These are phyloP conservation scores for Lamprologus lemairii DNA, from an alignment of 2,113 vertebrate species.

Conservation along the genomic window DNA sequence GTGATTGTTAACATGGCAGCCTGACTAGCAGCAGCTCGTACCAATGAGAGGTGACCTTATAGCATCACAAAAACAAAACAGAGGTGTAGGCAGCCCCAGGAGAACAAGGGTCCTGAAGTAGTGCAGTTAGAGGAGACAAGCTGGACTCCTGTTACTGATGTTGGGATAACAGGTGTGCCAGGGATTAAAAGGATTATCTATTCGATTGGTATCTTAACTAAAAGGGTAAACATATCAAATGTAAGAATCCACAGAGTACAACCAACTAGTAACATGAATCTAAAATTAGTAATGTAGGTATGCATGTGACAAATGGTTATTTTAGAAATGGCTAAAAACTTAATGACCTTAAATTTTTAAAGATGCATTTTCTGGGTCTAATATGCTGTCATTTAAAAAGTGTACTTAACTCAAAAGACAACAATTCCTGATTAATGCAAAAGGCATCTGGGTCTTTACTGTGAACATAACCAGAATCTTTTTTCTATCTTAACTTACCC, in stretches of 20 bases:
- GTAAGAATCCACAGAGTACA: not conserved
- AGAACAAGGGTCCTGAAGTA: not conserved
- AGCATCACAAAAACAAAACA: not conserved
- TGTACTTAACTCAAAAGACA: not conserved
- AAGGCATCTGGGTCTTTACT: not conserved
- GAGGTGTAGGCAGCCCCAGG: not conserved
- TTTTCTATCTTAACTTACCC: not conserved
- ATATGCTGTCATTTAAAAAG: not conserved
- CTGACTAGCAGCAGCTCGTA: slow-evolving; percentile 5
- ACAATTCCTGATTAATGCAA: not conserved
- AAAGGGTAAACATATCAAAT: not conserved
- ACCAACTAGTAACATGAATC: not conserved
- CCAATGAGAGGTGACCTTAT: slow-evolving; percentile 15
- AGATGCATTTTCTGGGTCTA: not conserved
- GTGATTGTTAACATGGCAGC: slow-evolving; percentile 22
- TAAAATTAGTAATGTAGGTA: not conserved
- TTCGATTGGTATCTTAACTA: not conserved
- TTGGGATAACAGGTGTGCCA: not conserved
- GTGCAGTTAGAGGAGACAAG: not conserved
- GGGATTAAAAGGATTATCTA: not conserved
- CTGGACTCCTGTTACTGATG: not conserved
- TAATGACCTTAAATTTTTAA: not conserved
- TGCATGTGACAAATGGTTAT: not conserved
- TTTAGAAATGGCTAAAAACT: not conserved
- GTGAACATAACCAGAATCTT: not conserved